These are phyloP conservation scores for Xestia c-nigrum DNA, from an alignment of 2,888 invertebrate species.

Conservation along the genomic window DNA sequence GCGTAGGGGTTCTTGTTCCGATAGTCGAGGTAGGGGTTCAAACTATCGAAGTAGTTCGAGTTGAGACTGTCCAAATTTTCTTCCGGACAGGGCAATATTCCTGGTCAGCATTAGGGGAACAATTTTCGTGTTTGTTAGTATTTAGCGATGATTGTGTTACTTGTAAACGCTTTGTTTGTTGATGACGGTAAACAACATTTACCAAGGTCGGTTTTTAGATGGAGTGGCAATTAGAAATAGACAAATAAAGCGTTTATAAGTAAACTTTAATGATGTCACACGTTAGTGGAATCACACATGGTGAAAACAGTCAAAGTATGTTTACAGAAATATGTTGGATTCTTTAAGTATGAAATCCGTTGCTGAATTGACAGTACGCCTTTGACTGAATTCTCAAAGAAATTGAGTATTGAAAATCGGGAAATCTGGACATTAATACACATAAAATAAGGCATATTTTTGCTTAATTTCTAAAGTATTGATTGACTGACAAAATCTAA, in stretches of 20 bases:
- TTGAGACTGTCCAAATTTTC: conserved; percentile 85
- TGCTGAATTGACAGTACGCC: background rate
- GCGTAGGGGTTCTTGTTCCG: conserved; percentile 88
- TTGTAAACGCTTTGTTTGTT: conserved; percentile 52
- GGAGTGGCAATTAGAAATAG: background rate
- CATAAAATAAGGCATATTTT: background rate
- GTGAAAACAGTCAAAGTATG: conserved; percentile 30
- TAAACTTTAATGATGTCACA: conserved; percentile 51
- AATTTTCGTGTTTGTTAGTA: conserved; percentile 67
- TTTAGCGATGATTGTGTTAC: conserved; percentile 62
- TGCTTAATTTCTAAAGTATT: too few species aligned
- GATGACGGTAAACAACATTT: conserved; percentile 12
- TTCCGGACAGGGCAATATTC: conserved; percentile 81
- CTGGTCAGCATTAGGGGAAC: conserved; percentile 80
- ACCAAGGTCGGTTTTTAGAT: background rate
- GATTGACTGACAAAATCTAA: background rate
- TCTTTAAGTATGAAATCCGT: background rate
- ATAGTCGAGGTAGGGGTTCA: conserved; percentile 84
- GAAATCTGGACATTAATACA: background rate
- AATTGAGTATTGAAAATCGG: conserved; percentile 41
- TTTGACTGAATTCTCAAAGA: conserved; percentile 47
- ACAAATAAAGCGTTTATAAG: conserved; percentile 54
- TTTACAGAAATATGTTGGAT: background rate
- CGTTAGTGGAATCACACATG: conserved; percentile 59
- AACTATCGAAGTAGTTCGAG: conserved; percentile 86